phyloP scores from a whole-genome alignment of 2,888 invertebrate species.

The Hydraecia micacea region DNA sequence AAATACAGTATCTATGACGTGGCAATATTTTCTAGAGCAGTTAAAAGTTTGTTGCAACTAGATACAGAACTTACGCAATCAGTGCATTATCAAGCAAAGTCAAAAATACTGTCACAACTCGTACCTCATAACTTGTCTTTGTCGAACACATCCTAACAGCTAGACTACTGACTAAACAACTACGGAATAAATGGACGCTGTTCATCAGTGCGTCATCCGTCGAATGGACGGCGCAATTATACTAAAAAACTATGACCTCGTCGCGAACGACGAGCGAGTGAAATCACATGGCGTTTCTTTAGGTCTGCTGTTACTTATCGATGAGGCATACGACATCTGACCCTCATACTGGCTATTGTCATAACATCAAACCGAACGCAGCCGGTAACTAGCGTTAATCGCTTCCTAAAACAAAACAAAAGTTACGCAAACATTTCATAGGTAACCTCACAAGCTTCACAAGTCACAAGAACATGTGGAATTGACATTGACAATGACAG shows the following conservation, averaged over 20 bases:
- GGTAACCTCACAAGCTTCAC: conserved; percentile 70
- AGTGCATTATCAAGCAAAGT: conserved; percentile 10
- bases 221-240: conserved; percentile 62
- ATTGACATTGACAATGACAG: conserved; percentile 34
- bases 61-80: conserved; percentile 10
- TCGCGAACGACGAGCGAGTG: conserved; percentile 43
- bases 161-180: conserved; percentile 74
- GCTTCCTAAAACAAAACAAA: conserved; percentile 51
- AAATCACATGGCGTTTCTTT: conserved; percentile 65
- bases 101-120: conserved; percentile 73
- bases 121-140: conserved; percentile 82
- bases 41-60: neutral
- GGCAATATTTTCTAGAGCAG: conserved; percentile 31
- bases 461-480: conserved; percentile 35
- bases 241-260: conserved; percentile 69
- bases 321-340: conserved; percentile 80
- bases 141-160: conserved; percentile 80
- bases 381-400: conserved; percentile 57
- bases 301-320: conserved; percentile 72
- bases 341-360: conserved; percentile 73
- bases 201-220: conserved; percentile 75
- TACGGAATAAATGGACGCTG: conserved; percentile 73
- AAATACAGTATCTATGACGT: conserved; percentile 34
- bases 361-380: conserved; percentile 69
- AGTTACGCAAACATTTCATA: conserved; percentile 61